Evolutionary conservation across 2,797 vertebrate genomes (phyloP).

Genomic region (Sebastes cheni): DNA sequence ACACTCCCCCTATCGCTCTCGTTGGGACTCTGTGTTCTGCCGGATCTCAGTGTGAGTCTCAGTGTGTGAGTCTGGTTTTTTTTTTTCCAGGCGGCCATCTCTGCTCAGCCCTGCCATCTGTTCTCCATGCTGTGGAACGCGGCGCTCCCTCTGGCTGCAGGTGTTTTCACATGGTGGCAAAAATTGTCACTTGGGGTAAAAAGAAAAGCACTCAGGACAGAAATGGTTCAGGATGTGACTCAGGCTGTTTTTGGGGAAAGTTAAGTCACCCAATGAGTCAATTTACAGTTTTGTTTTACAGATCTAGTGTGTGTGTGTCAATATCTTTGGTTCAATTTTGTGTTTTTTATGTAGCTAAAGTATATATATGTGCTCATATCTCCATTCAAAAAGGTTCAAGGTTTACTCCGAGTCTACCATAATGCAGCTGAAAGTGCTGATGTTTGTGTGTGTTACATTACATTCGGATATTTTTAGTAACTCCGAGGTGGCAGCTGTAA

Average conservation of each 20-base stretch:
- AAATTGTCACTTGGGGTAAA: conserved; percentile 59
- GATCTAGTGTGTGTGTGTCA: neutral
- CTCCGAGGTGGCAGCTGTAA: conserved; percentile 22
- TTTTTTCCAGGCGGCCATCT: conserved; percentile 54
- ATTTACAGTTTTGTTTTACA: neutral
- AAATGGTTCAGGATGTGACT: conserved; percentile 7
- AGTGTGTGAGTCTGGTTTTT: conserved; percentile 49
- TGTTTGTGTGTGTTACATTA: neutral
- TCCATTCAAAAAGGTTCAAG: neutral
- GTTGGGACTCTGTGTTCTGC: conserved; percentile 65
- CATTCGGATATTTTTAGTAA: conserved; percentile 16
- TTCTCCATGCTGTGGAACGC: conserved; percentile 74
- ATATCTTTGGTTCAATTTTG: neutral
- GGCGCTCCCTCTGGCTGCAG: conserved; percentile 69
- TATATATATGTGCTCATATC: neutral
- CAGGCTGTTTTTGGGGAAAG: neutral
- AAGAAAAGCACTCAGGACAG: neutral
- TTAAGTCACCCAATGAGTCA: neutral
- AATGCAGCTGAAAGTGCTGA: neutral
- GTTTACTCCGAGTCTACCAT: neutral
- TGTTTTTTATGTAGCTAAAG: neutral
- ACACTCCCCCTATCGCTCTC: conserved; percentile 29
- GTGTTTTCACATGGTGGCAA: conserved; percentile 59
- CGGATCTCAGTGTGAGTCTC: conserved; percentile 69
- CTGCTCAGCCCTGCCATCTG: conserved; percentile 79